Evolutionary conservation across 2,888 invertebrate species (phyloP), one percentile per base, ranked within the genome.

Genomic region (Himalopsyche kuldschensis): DNA sequence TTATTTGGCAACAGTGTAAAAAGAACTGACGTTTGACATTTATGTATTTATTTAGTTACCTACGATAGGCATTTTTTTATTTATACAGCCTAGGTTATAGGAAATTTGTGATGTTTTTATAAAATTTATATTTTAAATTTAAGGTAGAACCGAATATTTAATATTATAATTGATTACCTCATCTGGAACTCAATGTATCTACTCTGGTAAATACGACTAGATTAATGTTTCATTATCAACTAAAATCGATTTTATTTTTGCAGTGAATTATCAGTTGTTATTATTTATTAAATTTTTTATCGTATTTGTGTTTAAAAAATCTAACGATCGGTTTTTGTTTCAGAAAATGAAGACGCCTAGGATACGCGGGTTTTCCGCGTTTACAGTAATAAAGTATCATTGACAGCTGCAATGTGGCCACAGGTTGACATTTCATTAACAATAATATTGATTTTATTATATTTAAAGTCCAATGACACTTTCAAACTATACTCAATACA

Each of bases 391-490:
- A 32, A 30, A 55, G 78, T 82, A 32, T 46, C 69, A 78, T 82
- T 82, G 78, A 84, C 20, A 63, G 41, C 75, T 84, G 84, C 82
- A 82, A 84, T 84, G 84, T 80, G 47, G 48, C 84, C 84, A 78
- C 84, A 84, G 82, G 84, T 84, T 78, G 75, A 31, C n/a, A 76
- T 32, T 78, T 69, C 8, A 31, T 79, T 69, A n/a, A 30, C 27
- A 69, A 27, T 69, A 27, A 10, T 69, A 47, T 30, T 48, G 20
- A 27, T 48, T 78, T 48, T 32, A 77, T 69, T 20, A 31, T 77
- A 15, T 77, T 77, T 3, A 77, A 30, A 15, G 2, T 4, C 15
- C 30, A 69, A 20, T 69, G 41, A 11, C 41, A 2, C 41, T 41
- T 41, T 15, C 15, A 41, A 41, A 15, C 41, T 4, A 15, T 11